These are phyloP conservation scores for Chromoteleia sp. DNA, from an alignment of 2,888 invertebrate species.

Conservation along the genomic window DNA sequence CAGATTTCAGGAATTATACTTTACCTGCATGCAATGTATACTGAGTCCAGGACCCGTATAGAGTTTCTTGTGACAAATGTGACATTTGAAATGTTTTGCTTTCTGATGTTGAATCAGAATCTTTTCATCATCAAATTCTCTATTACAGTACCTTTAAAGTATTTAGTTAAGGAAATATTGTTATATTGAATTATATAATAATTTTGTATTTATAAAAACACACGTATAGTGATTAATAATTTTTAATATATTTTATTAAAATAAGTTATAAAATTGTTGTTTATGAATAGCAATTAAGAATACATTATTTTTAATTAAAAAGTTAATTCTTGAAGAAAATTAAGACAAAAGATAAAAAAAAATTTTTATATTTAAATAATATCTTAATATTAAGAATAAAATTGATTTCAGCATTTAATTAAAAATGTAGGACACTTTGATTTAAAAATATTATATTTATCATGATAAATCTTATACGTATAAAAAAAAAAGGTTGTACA, in stretches of 20 bases:
- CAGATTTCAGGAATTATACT: slow-evolving; percentile 1
- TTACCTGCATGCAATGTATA: slow-evolving; percentile 99
- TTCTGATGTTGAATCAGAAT: slow-evolving; percentile 99
- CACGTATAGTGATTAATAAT: background rate
- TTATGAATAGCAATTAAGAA: background rate
- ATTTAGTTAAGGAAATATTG: slow-evolving; percentile 86
- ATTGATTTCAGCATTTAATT: slow-evolving; percentile 2
- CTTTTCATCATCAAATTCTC: slow-evolving; percentile 99
- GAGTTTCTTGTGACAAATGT: slow-evolving; percentile 99
- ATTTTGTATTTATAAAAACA: background rate
- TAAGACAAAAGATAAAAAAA: too few relatives aligned
- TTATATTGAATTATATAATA: too few relatives aligned
- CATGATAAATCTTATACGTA: background rate
- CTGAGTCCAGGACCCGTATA: slow-evolving; percentile 99
- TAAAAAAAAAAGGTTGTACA: too few relatives aligned
- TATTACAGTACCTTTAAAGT: slow-evolving; percentile 96
- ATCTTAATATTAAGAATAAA: background rate
- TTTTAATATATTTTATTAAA: background rate
- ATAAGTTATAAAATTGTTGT: background rate
- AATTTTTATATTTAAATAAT: too few relatives aligned
- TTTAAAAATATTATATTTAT: slow-evolving; percentile 70
- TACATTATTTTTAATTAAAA: background rate
- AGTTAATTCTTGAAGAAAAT: too few relatives aligned
- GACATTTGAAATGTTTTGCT: slow-evolving; percentile 99
- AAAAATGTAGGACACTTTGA: slow-evolving; percentile 4